Evolutionary conservation across 2,797 vertebrate species (phyloP), one percentile per base, ranked within the genome.

Genomic region (Geotrypetes seraphini): DNA sequence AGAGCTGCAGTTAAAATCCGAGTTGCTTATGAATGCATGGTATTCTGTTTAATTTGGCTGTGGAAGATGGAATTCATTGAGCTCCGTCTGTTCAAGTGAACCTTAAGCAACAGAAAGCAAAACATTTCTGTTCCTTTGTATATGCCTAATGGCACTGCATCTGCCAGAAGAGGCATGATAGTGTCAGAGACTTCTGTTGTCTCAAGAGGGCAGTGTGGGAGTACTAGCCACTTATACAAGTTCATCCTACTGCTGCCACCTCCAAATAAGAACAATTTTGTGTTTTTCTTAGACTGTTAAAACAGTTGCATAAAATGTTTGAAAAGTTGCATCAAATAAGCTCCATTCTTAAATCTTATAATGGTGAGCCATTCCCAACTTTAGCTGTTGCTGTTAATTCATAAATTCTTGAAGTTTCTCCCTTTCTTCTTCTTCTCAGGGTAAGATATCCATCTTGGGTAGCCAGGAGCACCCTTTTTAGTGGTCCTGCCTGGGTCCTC

Each of bases 21-120:
- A 62, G 57, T 55, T 59, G 58, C 60, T 63, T 51, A 59, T 41
- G 52, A 57, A 46, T 49, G 36, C 31, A 40, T 66, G 69, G 53
- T 69, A 62, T 40, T 54, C 52, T 55, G 51, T 71, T 75, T 69
- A 60, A 66, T 65, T 72, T 69, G 63, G 62, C 53, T 43, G 29
- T 20, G 16, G 58, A 62, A 63, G 53, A 36, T 49, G 60, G 58
- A 69, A 69, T 63, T 65, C 46, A 28, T 42, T 51, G 53, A 60
- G 61, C 53, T 47, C 49, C 58, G 43, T 75, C 67, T 74, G 75
- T 69, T 78, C 71, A 50, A 59, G 65, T 71, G 71, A 74, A 67
- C 71, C 69, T 76, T 65, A 71, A 69, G 58, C 54, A 71, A 63
- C 43, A 49, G 57, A 59, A 51, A 71, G 56, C 46, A 67, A 70